A percentile compares a stretch with the other conserved stretches of the same genome.
Evolutionary conservation across 1,140 invertebrate species (phyloP).

Genomic region (Dreissena polymorpha): DNA sequence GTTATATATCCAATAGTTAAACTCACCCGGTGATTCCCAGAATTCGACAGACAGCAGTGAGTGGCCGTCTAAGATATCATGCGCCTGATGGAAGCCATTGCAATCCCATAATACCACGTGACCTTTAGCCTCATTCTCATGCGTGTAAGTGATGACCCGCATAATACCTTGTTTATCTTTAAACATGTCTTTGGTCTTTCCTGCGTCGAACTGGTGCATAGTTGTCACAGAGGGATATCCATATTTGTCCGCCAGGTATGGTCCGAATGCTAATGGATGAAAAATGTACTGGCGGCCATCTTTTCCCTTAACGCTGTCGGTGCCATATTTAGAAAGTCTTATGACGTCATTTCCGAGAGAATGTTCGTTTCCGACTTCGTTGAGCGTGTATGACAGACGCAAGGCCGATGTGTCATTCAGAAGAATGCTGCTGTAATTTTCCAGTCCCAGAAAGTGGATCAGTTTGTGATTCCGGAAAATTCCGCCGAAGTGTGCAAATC

Average conservation of each 20-base stretch:
- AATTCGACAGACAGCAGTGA: constrained; percentile 76
- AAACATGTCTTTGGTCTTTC: constrained; percentile 72
- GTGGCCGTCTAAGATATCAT: constrained; percentile 72
- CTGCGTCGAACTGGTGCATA: constrained; percentile 68
- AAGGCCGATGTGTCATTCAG: constrained; percentile 75
- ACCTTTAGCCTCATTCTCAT: constrained; percentile 70
- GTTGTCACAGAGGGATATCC: constrained; percentile 75
- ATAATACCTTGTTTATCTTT: constrained; percentile 75
- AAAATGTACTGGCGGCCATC: constrained; percentile 74
- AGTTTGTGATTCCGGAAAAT: constrained; percentile 69
- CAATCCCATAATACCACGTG: constrained; percentile 78
- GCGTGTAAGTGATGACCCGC: constrained; percentile 74
- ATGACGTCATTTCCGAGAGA: constrained; percentile 70
- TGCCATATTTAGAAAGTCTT: constrained; percentile 71
- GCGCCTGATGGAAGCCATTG: constrained; percentile 73
- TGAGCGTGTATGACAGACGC: constrained; percentile 73
- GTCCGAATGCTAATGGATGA: constrained; percentile 76
- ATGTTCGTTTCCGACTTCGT: constrained; percentile 72
- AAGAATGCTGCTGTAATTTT: constrained; percentile 57
- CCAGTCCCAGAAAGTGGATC: constrained; percentile 61
- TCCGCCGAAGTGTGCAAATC: constrained; percentile 74
- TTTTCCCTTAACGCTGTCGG: constrained; percentile 69
- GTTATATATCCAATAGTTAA: not conserved
- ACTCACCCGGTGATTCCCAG: constrained; percentile 77
- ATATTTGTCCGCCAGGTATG: constrained; percentile 76